Base-by-base conservation (phyloP, 2,113 vertebrate genomes). In the Etheostoma cragini region DNA sequence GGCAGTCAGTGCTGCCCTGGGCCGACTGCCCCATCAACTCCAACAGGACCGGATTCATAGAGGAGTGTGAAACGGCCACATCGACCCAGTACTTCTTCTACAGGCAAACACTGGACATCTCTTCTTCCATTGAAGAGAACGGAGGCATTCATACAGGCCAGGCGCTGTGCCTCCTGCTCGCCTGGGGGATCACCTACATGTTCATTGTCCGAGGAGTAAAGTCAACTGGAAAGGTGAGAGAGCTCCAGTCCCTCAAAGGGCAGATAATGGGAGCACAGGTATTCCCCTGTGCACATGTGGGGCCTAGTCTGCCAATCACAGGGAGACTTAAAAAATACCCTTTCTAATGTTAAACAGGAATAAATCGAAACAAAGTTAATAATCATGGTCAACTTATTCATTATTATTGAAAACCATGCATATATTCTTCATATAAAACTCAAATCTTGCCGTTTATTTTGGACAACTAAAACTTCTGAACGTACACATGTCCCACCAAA, bases 61-160 rank as follows among this genome's bases (percentile, higher is more conserved):
- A 96, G 82, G 98, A 99, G 87, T 99, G 98, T 2, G 96, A 95
- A 73, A 91, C 64, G 76, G 95, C 96, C 0, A 94, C 98, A 0
- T 78, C 98, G n/a, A 99, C 97, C 0, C 95, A 98, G 89, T 98
- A 98, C 87, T 99, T 99, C 93, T 99, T 97, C 95, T 99, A 96
- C 92, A 92, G 97, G 16, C 93, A 97, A 84, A 99, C 97, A 0
- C 95, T 99, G 70, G 95, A 97, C 91, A 96, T 98, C 90, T 96
- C 97, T 0, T 76, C 96, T 0, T 96, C 97, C 5, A 97, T 99
- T 70, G 92, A 97, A 52, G 94, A 92, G n/a, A 91, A 75, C 0
- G 96, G 97, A 1, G 84, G 87, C 1, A 1, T 98, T 60, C 97
- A 97, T 73, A 96, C 91, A 85, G 96, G 97, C 56, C 96, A 95